Base-by-base conservation (phyloP, 1,140 invertebrate genomes). In the Cotesia vestalis region DNA sequence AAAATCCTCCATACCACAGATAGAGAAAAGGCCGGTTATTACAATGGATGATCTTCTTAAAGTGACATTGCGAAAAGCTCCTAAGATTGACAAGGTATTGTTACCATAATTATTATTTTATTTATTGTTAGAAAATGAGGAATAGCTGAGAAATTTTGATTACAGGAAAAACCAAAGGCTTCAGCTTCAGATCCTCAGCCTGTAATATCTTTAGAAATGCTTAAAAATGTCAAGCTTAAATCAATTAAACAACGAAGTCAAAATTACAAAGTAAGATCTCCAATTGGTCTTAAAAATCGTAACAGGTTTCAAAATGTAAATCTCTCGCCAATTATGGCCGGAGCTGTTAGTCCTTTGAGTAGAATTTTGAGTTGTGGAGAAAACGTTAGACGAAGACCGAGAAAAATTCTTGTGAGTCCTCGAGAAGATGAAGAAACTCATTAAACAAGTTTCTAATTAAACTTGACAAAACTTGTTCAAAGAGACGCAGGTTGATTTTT, bases 1-100 rank as follows among this genome's bases (percentile, higher is more conserved):
- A 60, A 80, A 80, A 69, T 75, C 64, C 12, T 80, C 73, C 2
- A 81, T 77, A 5, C 74, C 81, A 9, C 34, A 60, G 5, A 27
- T 27, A 27, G 77, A 63, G 9, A 38, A 61, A 36, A 78, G 83
- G 72, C 82, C 81, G 1, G 27, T 73, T 9, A 86, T 86, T 35
- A 86, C 84, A 1, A 78, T 81, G 4, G 82, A 86, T 35, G 84
- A 85, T 78, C 73, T 86, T 27, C 20, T 82, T 20, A 86, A 84
- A 77, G 81, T 85, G 20, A 85, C 79, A 6, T 59, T 85, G 17
- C 84, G 78, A 70, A 85, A 85, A 70, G 81, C 80, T 14, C 76
- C 78, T 3, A 76, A 76, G 35, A 77, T 63, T 52, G 55, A 71
- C 38, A 83, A 81, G 60, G 78, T 83, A 78, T 51, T 66, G 40